Evolutionary conservation across 2,113 vertebrate genomes (phyloP), one percentile per base, ranked within the genome.

Genomic region (Motacilla tschutschensis): DNA sequence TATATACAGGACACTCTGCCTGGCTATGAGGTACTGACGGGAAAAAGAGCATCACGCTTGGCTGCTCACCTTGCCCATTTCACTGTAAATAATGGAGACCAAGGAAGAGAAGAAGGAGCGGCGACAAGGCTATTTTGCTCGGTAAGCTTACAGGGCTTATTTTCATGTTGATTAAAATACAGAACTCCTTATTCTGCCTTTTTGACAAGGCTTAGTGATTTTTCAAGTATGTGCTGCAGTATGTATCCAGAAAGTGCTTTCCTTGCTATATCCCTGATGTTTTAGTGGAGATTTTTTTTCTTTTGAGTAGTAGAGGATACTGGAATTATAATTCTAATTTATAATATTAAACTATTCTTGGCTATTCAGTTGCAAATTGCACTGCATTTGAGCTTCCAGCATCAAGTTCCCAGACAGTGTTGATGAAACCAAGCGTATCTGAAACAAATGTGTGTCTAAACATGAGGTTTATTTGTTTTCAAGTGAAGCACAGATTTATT

Each of bases 101-200:
- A 98, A 97, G 94, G 97, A 98, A 54, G 97, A 98, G 80, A 98
- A 97, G 93, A 98, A 98, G 89, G 97, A 98, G 67, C 93, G 97
- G 73, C 95, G 97, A 91, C 97, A 97, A 90, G 96, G 97, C 90
- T 98, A 98, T 91, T 98, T 98, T 91, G 95, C 97, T 95, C 95
- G 97, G 97, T 98, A 95, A 97, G 96, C 53, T 59, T 77, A 48
- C 11, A n/a, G 58, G 24, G 43, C 62, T 88, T 94, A 3, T 90
- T 88, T 83, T 63, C 54, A 1, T 77, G 14, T 46, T 80, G 60
- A 46, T 73, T 85, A 66, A 89, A 91, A 80, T n/a, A 14, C 4
- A 8, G 15, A 65, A 40, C 15, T 69, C 20, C 16, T 70, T 31
- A 63, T 72, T 91, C 74, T 90, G 73, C 44, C 29, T 53, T 90